Conservation (phyloP, 2,888 invertebrate genomes). For the Protophormia terraenovae region DNA sequence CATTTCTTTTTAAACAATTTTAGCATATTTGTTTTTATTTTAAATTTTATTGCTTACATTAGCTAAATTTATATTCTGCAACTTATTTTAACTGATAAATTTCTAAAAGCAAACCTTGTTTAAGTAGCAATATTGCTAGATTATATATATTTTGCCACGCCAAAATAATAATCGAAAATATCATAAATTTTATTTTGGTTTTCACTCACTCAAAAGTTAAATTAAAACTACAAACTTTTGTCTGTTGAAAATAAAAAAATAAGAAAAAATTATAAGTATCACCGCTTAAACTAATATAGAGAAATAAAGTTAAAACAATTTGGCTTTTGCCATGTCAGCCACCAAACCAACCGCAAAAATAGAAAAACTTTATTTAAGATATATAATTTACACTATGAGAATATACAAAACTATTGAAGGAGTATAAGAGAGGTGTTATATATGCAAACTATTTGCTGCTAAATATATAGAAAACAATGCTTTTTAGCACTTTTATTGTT, state of each 20-base stretch:
- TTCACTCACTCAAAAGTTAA: slow-evolving; percentile 42
- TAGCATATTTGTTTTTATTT: too few species aligned
- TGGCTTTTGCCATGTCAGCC: slow-evolving; percentile 49
- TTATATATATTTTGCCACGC: not conserved
- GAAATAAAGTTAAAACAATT: slow-evolving; percentile 10
- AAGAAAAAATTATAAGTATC: too few species aligned
- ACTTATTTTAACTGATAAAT: too few species aligned
- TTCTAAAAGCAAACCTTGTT: not conserved
- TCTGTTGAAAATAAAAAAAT: slow-evolving; percentile 45
- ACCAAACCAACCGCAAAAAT: slow-evolving; percentile 34
- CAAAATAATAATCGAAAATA: slow-evolving; percentile 50
- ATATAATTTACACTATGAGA: too few species aligned
- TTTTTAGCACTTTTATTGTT: slow-evolving; percentile 10
- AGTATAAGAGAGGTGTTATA: not conserved
- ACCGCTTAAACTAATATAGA: not conserved
- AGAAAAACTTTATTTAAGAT: slow-evolving; percentile 12
- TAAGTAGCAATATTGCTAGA: not conserved
- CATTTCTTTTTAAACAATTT: too few species aligned
- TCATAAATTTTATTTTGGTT: slow-evolving; percentile 50
- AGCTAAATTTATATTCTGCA: too few species aligned
- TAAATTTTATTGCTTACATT: too few species aligned
- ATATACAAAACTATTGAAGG: not conserved
- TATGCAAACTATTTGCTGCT: not conserved
- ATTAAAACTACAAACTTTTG: slow-evolving; percentile 14
- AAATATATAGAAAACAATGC: not conserved